Percentiles rank a stretch among this genome's conserved stretches.
Evolutionary conservation across 2,113 vertebrate species (phyloP).

Genomic region (Loxodonta africana): DNA sequence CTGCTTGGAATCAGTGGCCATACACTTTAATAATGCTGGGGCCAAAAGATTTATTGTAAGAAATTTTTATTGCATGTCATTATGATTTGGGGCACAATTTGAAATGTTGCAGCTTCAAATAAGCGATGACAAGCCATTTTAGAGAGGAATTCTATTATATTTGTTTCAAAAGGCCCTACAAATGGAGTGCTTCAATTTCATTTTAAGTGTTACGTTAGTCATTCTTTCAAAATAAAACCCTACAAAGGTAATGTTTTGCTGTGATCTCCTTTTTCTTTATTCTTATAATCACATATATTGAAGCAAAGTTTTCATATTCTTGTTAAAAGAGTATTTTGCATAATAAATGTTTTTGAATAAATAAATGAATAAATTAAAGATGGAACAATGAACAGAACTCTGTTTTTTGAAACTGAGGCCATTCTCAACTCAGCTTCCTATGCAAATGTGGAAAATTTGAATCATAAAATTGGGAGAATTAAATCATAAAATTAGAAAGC

Average conservation of each 20-base stretch:
- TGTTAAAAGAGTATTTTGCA: neutral
- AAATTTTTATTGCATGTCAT: neutral
- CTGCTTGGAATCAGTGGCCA: neutral
- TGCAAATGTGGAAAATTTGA: conserved; percentile 21
- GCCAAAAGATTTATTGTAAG: neutral
- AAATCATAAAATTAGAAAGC: conserved; percentile 24
- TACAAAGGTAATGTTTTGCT: neutral
- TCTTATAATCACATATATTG: neutral
- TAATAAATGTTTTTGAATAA: conserved; percentile 45
- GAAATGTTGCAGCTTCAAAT: neutral
- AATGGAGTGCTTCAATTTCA: neutral
- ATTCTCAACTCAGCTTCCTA: conserved; percentile 57
- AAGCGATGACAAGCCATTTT: neutral
- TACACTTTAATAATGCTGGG: neutral
- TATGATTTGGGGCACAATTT: neutral
- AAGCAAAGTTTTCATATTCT: neutral
- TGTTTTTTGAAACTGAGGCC: neutral
- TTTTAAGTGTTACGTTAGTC: neutral
- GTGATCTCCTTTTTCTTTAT: neutral
- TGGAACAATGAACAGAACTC: neutral
- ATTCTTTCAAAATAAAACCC: neutral
- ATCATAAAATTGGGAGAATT: conserved; percentile 36
- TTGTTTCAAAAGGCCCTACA: conserved; percentile 15
- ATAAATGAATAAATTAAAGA: conserved; percentile 36
- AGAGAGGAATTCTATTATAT: neutral